A percentile compares a stretch with the other conserved stretches of the same genome.
phyloP scores from a whole-genome alignment of 2,113 vertebrate genomes.

The Rhizomys pruinosus region DNA sequence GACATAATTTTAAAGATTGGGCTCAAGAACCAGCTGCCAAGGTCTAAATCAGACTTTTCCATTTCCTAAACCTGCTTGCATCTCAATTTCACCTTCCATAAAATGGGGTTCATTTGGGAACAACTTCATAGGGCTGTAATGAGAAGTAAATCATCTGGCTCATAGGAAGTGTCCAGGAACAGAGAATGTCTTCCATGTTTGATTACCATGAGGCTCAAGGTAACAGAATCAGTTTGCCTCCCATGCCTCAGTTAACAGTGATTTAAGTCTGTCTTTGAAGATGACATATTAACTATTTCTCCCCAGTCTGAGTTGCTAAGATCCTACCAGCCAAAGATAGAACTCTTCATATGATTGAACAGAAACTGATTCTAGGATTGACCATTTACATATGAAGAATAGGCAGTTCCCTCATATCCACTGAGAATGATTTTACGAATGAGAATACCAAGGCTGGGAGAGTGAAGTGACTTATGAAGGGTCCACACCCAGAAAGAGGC shows the following conservation, averaged over 20 bases:
- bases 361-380: conserved; percentile 5
- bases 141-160: conserved; percentile 4
- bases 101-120: conserved; percentile 3
- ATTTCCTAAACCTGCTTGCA: not conserved
- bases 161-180: not conserved
- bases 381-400: not conserved
- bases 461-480: not conserved
- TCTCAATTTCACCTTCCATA: not conserved
- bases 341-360: not conserved
- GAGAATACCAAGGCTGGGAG: not conserved
- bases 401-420: not conserved
- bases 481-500: not conserved
- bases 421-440: not conserved
- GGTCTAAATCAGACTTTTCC: not conserved
- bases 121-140: not conserved
- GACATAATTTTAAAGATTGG: not conserved
- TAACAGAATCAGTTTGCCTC: not conserved
- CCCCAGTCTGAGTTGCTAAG: not conserved
- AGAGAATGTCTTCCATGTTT: not conserved
- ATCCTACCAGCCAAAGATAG: not conserved
- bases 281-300: not conserved
- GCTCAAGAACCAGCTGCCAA: not conserved
- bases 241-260: not conserved
- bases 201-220: not conserved
- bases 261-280: not conserved